phyloP scores from a whole-genome alignment of 1,140 invertebrate genomes.

The Octopus bimaculoides region DNA sequence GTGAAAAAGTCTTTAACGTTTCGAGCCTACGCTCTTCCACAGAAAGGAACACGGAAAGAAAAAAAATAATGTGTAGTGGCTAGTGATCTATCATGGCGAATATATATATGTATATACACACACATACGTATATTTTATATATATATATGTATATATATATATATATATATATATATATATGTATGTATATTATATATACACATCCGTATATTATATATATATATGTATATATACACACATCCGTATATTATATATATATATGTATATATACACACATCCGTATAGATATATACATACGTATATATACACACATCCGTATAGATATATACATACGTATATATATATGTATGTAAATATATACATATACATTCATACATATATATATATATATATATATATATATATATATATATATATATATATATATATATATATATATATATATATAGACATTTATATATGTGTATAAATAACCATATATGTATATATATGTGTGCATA shows the following conservation, averaged over 20 bases:
- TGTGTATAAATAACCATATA: not conserved
- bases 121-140: not conserved
- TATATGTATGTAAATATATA: not conserved
- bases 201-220: not conserved
- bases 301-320: not conserved
- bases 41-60: too few species aligned
- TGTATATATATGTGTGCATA: not conserved
- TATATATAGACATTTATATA: not conserved
- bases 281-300: not conserved
- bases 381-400: not conserved
- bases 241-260: not conserved
- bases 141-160: not conserved
- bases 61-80: too few species aligned
- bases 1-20: too few species aligned
- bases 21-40: too few species aligned
- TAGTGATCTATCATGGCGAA: too few species aligned
- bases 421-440: not conserved
- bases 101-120: not conserved
- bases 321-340: not conserved
- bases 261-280: not conserved
- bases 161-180: constrained; percentile 1
- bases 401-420: not conserved
- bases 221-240: constrained; percentile 1
- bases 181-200: not conserved
- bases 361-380: not conserved